Base-by-base conservation (phyloP, 2,888 invertebrate genomes). In the Andrena haemorrhoa region DNA sequence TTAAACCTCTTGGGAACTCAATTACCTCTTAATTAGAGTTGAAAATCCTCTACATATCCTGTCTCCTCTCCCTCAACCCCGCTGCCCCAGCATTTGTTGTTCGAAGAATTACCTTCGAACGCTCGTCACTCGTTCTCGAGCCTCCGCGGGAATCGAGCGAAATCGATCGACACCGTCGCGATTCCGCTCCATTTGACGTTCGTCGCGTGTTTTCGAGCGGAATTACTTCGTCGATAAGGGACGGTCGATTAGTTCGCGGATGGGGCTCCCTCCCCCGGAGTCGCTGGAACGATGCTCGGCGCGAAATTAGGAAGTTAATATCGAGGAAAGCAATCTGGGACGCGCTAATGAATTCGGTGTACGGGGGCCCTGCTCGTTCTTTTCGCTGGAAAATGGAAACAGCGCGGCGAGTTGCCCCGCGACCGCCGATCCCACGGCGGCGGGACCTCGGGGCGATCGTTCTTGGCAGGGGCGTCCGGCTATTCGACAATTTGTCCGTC, bases 1-100 rank as follows among this genome's bases (percentile, higher is more conserved):
- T 87, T 85, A 81, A 85, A 83, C 83, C 82, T 77, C 73, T 63
- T 47, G 81, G 77, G 73, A 23, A 70, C 78, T 84, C 82, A 86
- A 87, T 87, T 86, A 84, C 81, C 68, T 51, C 77, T 74, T 84
- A 84, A 86, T 86, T 83, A 41, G 16, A 4, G 12, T 41, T 16
- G 16, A 4, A 41, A 41, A 41, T 16, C 12, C 16, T 1, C 41
- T 16, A 41, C 41, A 16, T 16, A 23, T 4, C 20, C 20, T 23
- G 26, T 12, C 56, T 1, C 3, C 26, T 1, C 10, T 12, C 4
- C 10, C 10, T 1, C 56, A 4, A 26, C 56, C 23, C 23, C 26
- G 10, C 56, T 41, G 12, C 5, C 41, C 16, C 16, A 23, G 56
- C 20, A 26, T 56, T 26, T 8, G 10, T 56, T 26, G 56, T 23